phyloP scores from a whole-genome alignment of 2,797 vertebrate species.

The Clarias pachynema region DNA sequence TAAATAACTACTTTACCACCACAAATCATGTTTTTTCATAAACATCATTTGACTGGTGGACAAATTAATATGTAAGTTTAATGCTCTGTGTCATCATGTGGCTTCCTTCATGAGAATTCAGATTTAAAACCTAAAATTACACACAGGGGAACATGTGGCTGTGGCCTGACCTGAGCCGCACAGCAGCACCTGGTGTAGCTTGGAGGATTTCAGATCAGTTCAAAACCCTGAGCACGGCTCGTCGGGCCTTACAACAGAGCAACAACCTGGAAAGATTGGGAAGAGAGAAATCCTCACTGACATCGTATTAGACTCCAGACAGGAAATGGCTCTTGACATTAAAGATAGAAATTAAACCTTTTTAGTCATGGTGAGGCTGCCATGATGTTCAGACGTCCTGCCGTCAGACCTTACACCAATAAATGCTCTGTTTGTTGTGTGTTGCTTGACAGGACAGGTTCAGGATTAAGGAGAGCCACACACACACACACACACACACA shows the following conservation, averaged over 20 bases:
- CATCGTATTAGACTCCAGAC: slow-evolving; percentile 36
- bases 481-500: no score
- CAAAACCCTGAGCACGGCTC: background rate
- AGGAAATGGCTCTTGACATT: slow-evolving; percentile 10
- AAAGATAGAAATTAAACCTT: slow-evolving; percentile 9
- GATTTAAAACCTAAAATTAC: background rate
- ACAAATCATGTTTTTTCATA: background rate
- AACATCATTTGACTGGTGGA: background rate
- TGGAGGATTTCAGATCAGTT: background rate
- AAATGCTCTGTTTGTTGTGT: slow-evolving; percentile 75
- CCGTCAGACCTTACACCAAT: slow-evolving; percentile 52
- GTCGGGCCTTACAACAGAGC: background rate
- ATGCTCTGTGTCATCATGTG: background rate
- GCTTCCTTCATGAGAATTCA: background rate
- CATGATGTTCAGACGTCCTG: slow-evolving; percentile 19
- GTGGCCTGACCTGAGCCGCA: background rate
- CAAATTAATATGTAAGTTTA: background rate
- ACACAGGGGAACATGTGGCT: background rate
- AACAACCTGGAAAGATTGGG: background rate
- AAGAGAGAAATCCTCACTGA: background rate
- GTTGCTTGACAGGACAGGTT: slow-evolving; percentile 80
- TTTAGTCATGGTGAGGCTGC: slow-evolving; percentile 2
- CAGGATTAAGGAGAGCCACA: slow-evolving; percentile 73
- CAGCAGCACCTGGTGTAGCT: background rate
- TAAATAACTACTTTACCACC: background rate